phyloP scores from a whole-genome alignment of 1,140 invertebrate species.

The Drosophila punjabiensis region DNA sequence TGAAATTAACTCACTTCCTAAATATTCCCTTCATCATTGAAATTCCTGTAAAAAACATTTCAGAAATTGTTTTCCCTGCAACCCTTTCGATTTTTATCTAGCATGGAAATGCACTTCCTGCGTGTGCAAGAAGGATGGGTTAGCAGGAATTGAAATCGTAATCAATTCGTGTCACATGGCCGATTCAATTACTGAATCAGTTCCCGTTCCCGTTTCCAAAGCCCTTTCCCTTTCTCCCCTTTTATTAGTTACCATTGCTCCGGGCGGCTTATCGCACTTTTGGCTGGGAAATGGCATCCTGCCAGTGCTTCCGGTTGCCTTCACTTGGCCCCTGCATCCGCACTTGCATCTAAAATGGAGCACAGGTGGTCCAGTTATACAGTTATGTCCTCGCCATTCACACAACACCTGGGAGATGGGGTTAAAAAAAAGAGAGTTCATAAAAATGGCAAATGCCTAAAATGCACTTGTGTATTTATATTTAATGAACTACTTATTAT shows the following conservation, averaged over 20 bases:
- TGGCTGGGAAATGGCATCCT: slow-evolving; percentile 66
- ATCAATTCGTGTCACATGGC: slow-evolving; percentile 78
- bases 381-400: slow-evolving; percentile 27
- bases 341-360: slow-evolving; percentile 5
- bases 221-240: slow-evolving; percentile 8
- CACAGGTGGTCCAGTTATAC: slow-evolving; percentile 61
- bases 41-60: not conserved
- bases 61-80: not conserved
- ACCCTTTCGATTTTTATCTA: slow-evolving; percentile 45
- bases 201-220: not conserved
- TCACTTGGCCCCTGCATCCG: slow-evolving; percentile 25
- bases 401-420: not conserved
- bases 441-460: not conserved
- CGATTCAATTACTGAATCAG: slow-evolving; percentile 70
- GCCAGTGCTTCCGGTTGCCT: slow-evolving; percentile 61
- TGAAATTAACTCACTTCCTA: not conserved
- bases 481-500: not conserved
- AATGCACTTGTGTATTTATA: not conserved
- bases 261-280: slow-evolving; percentile 55
- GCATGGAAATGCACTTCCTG: slow-evolving; percentile 66
- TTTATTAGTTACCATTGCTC: slow-evolving; percentile 18
- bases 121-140: not conserved
- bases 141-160: slow-evolving; percentile 49
- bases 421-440: not conserved
- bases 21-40: not conserved